A percentile compares a stretch with the other conserved stretches of the same genome.
These are phyloP conservation scores for Ia io DNA, from an alignment of 2,113 vertebrate genomes.

Conservation along the genomic window DNA sequence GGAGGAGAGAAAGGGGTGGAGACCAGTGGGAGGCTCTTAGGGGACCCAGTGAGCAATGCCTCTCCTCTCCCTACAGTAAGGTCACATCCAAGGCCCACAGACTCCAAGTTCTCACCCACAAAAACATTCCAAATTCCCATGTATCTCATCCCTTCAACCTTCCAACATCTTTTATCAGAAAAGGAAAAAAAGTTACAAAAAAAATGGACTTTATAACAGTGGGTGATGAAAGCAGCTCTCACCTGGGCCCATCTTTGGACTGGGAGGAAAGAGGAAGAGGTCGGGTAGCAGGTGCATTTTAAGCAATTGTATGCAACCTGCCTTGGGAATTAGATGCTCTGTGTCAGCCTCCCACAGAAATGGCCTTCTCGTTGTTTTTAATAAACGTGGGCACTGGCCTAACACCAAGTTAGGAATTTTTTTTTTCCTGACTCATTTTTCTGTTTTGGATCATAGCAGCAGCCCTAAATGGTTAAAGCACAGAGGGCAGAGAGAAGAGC, in stretches of 20 bases:
- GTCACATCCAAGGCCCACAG: too few relatives aligned
- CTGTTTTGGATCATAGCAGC: not conserved
- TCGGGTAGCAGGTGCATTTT: not conserved
- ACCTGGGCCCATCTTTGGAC: not conserved
- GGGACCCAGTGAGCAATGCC: not conserved
- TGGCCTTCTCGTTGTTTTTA: not conserved
- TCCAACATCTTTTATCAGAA: not conserved
- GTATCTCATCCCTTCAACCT: not conserved
- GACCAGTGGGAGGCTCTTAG: not conserved
- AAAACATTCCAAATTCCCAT: not conserved
- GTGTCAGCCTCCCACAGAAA: not conserved
- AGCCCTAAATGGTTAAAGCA: not conserved
- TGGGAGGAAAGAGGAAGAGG: not conserved
- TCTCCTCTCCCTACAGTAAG: not conserved
- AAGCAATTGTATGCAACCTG: not conserved
- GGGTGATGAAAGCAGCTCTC: not conserved
- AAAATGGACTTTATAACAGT: not conserved
- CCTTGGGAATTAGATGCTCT: not conserved
- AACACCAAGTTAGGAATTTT: not conserved
- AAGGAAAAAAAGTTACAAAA: not conserved
- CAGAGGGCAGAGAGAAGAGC: not conserved
- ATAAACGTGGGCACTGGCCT: not conserved
- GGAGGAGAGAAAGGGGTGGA: rapidly evolving
- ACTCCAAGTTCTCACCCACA: not conserved
- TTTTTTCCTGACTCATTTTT: not conserved